Percentiles rank a stretch among this genome's conserved stretches.
Evolutionary conservation across 2,113 vertebrate species (phyloP).

Genomic region (Corythornis madagascariensis): DNA sequence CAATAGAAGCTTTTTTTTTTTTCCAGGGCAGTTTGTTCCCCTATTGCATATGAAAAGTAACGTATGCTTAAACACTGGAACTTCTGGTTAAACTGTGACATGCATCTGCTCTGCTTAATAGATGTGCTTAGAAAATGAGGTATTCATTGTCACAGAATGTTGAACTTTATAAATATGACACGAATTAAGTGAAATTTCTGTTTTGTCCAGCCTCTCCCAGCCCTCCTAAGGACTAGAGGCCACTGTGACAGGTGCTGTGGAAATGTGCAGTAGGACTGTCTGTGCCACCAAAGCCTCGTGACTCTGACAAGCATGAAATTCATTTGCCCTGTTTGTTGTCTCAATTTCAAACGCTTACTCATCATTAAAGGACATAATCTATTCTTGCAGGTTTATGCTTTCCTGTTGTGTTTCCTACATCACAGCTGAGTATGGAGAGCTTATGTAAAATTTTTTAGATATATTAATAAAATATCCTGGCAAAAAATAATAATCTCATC

Average conservation of each 20-base stretch:
- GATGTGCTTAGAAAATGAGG: neutral
- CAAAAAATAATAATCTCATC: neutral
- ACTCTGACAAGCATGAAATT: constrained; percentile 5
- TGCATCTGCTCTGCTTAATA: neutral
- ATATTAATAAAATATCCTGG: neutral
- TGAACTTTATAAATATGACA: constrained; percentile 7
- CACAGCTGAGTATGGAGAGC: neutral
- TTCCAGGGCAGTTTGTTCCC: neutral
- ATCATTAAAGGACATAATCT: neutral
- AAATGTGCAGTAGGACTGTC: neutral
- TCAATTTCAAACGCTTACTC: neutral
- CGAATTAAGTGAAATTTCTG: neutral
- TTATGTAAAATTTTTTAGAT: neutral
- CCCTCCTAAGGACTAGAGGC: neutral
- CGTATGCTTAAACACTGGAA: neutral
- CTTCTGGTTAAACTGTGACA: neutral
- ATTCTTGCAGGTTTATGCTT: neutral
- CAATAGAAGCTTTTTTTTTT: neutral
- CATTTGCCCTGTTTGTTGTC: neutral
- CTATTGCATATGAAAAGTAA: neutral
- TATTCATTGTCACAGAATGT: neutral
- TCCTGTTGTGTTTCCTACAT: neutral
- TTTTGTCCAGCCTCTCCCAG: neutral
- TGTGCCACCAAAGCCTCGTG: neutral
- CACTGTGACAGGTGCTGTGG: neutral